Evolutionary conservation across 2,888 invertebrate species (phyloP).

Genomic region (Chymomyza amoena): DNA sequence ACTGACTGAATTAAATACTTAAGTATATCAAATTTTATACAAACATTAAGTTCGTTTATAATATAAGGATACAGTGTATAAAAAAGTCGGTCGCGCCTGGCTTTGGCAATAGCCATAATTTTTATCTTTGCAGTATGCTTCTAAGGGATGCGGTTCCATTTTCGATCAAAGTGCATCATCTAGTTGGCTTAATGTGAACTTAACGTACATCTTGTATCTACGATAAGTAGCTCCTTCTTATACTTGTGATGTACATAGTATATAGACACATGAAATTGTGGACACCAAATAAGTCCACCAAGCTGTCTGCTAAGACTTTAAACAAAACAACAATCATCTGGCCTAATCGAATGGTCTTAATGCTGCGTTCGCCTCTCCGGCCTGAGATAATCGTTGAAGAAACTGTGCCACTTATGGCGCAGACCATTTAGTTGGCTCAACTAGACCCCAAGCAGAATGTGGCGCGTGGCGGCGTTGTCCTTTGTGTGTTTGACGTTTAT

Average conservation of each 20-base stretch:
- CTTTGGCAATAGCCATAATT: background rate
- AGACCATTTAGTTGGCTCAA: conserved; percentile 29
- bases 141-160: background rate
- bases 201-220: conserved; percentile 30
- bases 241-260: too few relatives aligned
- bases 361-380: conserved; percentile 43
- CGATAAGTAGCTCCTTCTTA: background rate
- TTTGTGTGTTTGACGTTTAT: conserved; percentile 73
- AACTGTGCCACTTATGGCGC: conserved; percentile 60
- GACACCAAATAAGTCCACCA: background rate
- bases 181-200: conserved; percentile 66
- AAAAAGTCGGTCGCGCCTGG: too few relatives aligned
- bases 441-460: background rate
- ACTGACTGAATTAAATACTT: too few relatives aligned
- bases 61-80: too few relatives aligned
- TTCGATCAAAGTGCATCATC: conserved; percentile 59
- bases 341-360: conserved; percentile 70
- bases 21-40: too few relatives aligned
- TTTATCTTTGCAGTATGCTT: background rate
- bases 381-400: conserved; percentile 63
- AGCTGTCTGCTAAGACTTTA: background rate
- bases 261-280: too few relatives aligned
- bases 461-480: conserved; percentile 33
- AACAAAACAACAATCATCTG: conserved; percentile 67
- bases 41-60: too few relatives aligned